Evolutionary conservation across 1,140 invertebrate species (phyloP), one percentile per base, ranked within the genome.

Genomic region (Colletes latitarsis): DNA sequence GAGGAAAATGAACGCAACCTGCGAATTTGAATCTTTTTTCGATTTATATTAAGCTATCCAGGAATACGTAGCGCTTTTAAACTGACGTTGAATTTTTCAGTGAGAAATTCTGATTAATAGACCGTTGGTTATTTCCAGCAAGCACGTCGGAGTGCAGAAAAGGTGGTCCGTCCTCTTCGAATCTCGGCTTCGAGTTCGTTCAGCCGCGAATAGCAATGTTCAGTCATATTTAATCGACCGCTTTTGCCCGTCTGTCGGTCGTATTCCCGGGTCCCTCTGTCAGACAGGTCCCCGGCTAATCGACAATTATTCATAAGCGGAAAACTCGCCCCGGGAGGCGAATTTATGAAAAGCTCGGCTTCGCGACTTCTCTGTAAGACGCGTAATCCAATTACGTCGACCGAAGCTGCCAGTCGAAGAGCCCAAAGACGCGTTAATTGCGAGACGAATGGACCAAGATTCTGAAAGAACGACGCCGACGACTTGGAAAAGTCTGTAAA

Each of bases 241-340:
- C 15, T 66, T n/a, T 70, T 70, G 43, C 58, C 12, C 52, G 30
- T 62, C 52, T 17, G 21, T 15, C 41, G 17, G 14, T 52, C 21
- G 19, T 55, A 58, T 72, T 81, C 60, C 39, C 66, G 49, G 15
- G n/a, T 15, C 12, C 4, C 43, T n/a, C 9, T 10, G 67, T 67
- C n/a, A 60, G 52, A 64, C 67, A 41, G 64, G n/a, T 49, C n/a
- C 43, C 46, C n/a, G 2, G 41, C 17, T 21, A 19, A 12, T 30
- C 52, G 43, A 30, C 58, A 82, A 87, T 87, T 87, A 87, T 87
- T 84, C 82, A 87, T 43, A 39, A 78, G 62, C 49, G 57, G 41
- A 71, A 75, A 76, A 77, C 75, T 78, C 71, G 17, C 46, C 41
- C 57, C 30, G 10, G 49, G 15, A 21, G 49, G 2, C 30, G 43